Evolutionary conservation across 2,888 invertebrate species (phyloP).

Genomic region (Cantharis rustica): DNA sequence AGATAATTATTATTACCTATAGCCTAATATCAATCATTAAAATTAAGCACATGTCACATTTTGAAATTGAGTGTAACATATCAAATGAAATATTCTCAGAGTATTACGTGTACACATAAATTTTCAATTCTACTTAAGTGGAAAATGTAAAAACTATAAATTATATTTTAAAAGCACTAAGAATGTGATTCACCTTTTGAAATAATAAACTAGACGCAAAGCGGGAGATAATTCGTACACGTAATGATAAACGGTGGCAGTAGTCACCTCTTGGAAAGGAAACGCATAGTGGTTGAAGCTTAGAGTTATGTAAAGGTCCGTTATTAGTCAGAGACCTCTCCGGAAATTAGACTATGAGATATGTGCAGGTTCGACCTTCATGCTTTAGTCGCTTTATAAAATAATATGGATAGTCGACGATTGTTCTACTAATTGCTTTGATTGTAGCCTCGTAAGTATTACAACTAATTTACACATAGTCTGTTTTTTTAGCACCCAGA

Average conservation of each 20-base stretch:
- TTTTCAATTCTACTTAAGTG: background rate
- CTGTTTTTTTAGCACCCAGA: background rate
- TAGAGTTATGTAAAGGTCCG: slow-evolving; percentile 43
- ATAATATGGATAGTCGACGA: slow-evolving; percentile 40
- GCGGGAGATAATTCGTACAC: slow-evolving; percentile 33
- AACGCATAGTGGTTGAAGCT: slow-evolving; percentile 32
- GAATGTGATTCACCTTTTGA: background rate
- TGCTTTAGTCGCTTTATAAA: slow-evolving; percentile 38
- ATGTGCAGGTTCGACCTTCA: slow-evolving; percentile 42
- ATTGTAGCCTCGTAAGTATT: background rate
- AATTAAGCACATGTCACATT: background rate
- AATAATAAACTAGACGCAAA: slow-evolving; percentile 6
- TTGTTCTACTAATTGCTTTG: slow-evolving; percentile 36
- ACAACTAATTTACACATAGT: background rate
- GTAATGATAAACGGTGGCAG: slow-evolving; percentile 32
- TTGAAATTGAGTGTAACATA: background rate
- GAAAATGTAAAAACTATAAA: background rate
- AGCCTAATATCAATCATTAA: background rate
- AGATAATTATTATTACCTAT: background rate
- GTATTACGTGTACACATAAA: background rate
- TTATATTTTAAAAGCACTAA: background rate
- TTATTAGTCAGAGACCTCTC: slow-evolving; percentile 46
- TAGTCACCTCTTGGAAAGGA: slow-evolving; percentile 28
- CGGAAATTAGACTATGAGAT: slow-evolving; percentile 48
- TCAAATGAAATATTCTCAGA: background rate